Evolutionary conservation across 2,797 vertebrate species (phyloP).

Genomic region (Pseudomugil gertrudae): DNA sequence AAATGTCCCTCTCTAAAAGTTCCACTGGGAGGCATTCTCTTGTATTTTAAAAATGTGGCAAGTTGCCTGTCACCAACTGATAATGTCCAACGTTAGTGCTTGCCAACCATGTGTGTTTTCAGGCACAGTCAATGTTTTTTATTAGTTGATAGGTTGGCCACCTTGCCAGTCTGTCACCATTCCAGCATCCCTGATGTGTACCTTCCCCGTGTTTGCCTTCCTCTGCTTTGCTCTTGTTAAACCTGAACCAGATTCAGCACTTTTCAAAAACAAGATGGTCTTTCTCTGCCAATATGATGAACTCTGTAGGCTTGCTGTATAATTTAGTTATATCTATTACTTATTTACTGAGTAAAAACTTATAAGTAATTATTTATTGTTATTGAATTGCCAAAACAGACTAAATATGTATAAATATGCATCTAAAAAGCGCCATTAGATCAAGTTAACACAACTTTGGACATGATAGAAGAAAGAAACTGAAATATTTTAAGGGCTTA

Average conservation of each 20-base stretch:
- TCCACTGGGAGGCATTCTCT: slow-evolving; percentile 36
- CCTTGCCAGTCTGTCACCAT: slow-evolving; percentile 66
- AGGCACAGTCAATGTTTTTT: slow-evolving; percentile 67
- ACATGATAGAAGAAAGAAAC: not conserved
- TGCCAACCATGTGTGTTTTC: slow-evolving; percentile 64
- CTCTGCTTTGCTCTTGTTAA: slow-evolving; percentile 48
- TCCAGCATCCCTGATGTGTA: slow-evolving; percentile 58
- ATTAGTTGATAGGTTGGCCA: slow-evolving; percentile 62
- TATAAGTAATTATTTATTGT: not conserved
- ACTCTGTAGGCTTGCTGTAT: not conserved
- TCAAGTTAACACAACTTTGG: not conserved
- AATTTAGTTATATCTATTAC: slow-evolving; percentile 2
- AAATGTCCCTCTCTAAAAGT: slow-evolving; percentile 32
- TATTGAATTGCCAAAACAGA: not conserved
- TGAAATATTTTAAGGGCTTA: not conserved
- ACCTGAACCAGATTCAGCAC: slow-evolving; percentile 9
- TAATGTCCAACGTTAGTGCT: slow-evolving; percentile 51
- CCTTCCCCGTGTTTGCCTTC: slow-evolving; percentile 58
- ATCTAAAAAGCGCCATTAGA: not conserved
- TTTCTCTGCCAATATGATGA: slow-evolving; percentile 20
- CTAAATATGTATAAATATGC: not conserved
- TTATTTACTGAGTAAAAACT: not conserved
- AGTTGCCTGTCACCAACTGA: slow-evolving; percentile 53
- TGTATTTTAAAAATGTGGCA: slow-evolving; percentile 60
- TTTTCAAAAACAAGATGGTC: slow-evolving; percentile 25